Conservation (phyloP, 2,888 invertebrate genomes). For the Listrodromus nycthemerus region DNA sequence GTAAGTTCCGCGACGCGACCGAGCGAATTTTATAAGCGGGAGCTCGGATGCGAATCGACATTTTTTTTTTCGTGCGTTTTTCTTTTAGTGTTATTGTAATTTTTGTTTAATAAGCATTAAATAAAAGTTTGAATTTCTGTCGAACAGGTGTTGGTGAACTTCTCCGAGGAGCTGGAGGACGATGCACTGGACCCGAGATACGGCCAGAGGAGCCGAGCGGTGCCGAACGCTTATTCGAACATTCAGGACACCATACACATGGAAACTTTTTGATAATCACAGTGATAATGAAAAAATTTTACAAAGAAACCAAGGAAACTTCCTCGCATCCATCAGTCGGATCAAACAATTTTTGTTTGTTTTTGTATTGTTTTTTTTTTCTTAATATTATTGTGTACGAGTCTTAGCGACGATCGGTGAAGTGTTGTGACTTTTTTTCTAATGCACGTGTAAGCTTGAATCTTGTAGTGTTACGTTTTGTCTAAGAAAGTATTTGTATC, state of each 20-base stretch:
- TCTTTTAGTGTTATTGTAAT: not conserved
- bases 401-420: constrained; percentile 11
- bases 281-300: constrained; percentile 12
- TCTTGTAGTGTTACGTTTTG: constrained; percentile 9
- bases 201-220: constrained; percentile 70
- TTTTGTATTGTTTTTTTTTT: constrained; percentile 63
- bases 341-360: constrained; percentile 23
- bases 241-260: constrained; percentile 78
- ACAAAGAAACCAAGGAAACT: constrained; percentile 41
- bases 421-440: constrained; percentile 32
- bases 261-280: constrained; percentile 75
- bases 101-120: no score
- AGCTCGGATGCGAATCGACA: constrained; percentile 9
- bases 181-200: constrained; percentile 70
- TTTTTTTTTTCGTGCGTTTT: constrained; percentile 1
- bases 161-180: constrained; percentile 79
- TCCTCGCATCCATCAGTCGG: constrained; percentile 44
- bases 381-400: constrained; percentile 55
- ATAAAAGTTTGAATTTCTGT: constrained; percentile 19
- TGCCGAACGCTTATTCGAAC: constrained; percentile 73
- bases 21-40: constrained; percentile 5
- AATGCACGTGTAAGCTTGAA: constrained; percentile 29
- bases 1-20: not conserved
- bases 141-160: constrained; percentile 80
- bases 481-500: constrained; percentile 35